A percentile compares a stretch with the other conserved stretches of the same genome.
Evolutionary conservation across 2,797 vertebrate genomes (phyloP).

Genomic region (Phylloscopus collybita): DNA sequence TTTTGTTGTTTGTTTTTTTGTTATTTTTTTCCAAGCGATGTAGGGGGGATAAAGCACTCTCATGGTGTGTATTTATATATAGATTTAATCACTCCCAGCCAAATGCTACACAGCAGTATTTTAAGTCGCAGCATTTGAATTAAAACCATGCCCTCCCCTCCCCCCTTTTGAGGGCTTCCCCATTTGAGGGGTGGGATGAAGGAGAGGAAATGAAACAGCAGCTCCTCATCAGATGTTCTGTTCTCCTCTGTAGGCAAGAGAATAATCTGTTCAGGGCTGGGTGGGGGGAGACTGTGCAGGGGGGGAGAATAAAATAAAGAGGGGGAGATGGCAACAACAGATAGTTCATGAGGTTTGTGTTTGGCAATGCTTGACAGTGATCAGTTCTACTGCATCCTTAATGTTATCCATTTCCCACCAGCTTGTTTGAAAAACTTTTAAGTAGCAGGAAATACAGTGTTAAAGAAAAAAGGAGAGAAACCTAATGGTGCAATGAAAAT

Average conservation of each 20-base stretch:
- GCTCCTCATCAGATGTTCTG: neutral
- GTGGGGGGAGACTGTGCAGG: neutral
- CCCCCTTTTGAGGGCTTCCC: neutral
- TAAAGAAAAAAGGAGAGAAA: neutral
- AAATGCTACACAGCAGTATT: neutral
- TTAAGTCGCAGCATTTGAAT: neutral
- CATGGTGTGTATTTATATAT: neutral
- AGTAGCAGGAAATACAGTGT: neutral
- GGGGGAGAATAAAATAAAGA: neutral
- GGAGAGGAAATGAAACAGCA: conserved; percentile 23
- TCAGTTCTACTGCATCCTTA: neutral
- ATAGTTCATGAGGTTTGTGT: neutral
- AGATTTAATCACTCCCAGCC: neutral
- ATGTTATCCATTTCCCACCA: rapidly evolving
- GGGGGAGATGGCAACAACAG: neutral
- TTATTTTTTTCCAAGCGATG: neutral
- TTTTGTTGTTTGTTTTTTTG: neutral
- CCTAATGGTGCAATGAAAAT: neutral
- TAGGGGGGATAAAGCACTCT: neutral
- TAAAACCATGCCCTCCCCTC: neutral
- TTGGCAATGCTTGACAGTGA: rapidly evolving
- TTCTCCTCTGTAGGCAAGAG: neutral
- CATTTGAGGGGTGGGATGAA: neutral
- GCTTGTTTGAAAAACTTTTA: neutral
- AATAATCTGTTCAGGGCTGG: neutral